Evolutionary conservation across 1,140 invertebrate genomes (phyloP).

Genomic region (Caenorhabditis briggsae): DNA sequence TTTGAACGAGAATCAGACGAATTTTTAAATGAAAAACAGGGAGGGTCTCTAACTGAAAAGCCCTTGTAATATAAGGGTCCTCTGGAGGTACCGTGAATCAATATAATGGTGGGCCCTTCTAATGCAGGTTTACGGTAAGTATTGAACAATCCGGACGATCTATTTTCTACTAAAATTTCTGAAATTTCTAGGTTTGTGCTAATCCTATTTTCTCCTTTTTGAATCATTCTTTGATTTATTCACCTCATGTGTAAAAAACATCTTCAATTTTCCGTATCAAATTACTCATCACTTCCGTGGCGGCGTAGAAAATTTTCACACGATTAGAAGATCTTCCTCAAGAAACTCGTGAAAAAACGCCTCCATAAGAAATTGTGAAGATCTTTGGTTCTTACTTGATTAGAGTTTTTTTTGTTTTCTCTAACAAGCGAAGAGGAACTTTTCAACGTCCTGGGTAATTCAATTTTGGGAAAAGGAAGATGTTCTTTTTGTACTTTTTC

Average conservation of each 20-base stretch:
- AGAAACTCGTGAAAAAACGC: background rate
- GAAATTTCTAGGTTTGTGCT: too few relatives aligned
- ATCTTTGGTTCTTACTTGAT: background rate
- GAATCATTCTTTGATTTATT: background rate
- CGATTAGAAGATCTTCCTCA: background rate
- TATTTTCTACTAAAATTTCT: too few relatives aligned
- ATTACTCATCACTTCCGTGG: constrained; percentile 7
- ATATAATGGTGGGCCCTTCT: too few relatives aligned
- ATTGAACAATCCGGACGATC: too few relatives aligned
- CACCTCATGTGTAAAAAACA: constrained; percentile 1
- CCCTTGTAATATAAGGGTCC: too few relatives aligned
- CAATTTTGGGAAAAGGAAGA: background rate
- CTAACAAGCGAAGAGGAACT: background rate
- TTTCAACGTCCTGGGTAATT: background rate
- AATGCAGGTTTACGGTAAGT: too few relatives aligned
- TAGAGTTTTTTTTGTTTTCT: background rate
- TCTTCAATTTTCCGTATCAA: constrained; percentile 1
- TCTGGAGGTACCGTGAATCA: too few relatives aligned
- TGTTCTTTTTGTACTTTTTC: too few relatives aligned
- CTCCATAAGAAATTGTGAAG: background rate
- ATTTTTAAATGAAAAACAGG: too few relatives aligned
- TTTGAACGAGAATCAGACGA: too few relatives aligned
- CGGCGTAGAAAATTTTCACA: background rate
- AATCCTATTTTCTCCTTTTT: background rate
- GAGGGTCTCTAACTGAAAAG: too few relatives aligned